Conservation (phyloP, 2,888 invertebrate genomes). For the Bruchidius siliquastri region DNA sequence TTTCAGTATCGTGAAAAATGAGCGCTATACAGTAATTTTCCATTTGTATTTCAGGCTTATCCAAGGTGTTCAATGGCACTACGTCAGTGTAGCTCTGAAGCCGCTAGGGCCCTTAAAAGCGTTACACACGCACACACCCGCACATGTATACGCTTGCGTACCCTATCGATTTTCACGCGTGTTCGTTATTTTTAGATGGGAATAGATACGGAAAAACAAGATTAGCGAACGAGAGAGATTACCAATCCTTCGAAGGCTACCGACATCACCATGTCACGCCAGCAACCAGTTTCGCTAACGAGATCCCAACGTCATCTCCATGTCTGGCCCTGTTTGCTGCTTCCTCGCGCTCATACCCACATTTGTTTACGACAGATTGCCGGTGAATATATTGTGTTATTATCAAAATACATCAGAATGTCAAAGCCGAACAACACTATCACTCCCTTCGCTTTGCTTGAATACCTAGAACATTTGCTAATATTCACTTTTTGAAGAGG, state of each 20-base stretch:
- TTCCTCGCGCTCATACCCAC: not conserved
- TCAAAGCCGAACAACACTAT: too few species aligned
- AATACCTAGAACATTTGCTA: too few species aligned
- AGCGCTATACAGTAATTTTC: too few species aligned
- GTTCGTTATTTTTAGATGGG: not conserved
- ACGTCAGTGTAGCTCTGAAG: not conserved
- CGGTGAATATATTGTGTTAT: not conserved
- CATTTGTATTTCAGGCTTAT: too few species aligned
- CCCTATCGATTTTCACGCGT: not conserved
- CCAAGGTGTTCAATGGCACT: not conserved
- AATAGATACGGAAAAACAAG: not conserved
- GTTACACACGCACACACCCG: not conserved
- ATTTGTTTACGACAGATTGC: not conserved
- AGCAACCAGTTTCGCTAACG: not conserved
- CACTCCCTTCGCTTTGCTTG: too few species aligned
- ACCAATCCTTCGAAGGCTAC: not conserved
- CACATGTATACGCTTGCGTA: not conserved
- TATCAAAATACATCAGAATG: not conserved
- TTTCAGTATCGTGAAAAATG: too few species aligned
- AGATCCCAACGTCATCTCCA: not conserved
- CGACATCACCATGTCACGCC: not conserved
- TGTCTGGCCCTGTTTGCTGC: not conserved
- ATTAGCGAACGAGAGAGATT: not conserved
- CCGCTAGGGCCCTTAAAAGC: not conserved
- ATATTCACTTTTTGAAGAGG: too few species aligned